Base-by-base conservation (phyloP, 2,797 vertebrate species). In the Sebastes flavidus region DNA sequence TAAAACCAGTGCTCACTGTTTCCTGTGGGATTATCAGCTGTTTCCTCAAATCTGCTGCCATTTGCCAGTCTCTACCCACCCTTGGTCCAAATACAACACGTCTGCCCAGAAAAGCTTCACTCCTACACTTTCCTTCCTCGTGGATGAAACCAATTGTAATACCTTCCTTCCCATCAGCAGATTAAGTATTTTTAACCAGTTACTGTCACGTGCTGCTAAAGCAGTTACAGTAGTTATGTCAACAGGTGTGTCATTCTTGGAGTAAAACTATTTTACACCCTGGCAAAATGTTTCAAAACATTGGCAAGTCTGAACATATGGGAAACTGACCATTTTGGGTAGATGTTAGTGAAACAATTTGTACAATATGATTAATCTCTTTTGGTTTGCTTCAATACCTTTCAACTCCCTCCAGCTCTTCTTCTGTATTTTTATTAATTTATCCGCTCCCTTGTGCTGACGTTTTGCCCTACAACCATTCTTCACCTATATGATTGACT, bases 1-100 rank as follows among this genome's bases (percentile, higher is more conserved):
- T 75, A 30, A 80, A 91, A 84, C 56, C 71, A 75, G 24, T 67
- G 69, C 71, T 90, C 82, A 78, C 46, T 69, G 72, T 93, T 92
- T 93, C 91, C 91, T 89, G 87, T 91, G 86, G 89, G 88, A 90
- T 89, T 85, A 88, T 92, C 88, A 89, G 85, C 81, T 90, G 89
- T 89, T 94, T 93, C 89, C 90, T 91, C 67, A 84, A 82, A 88
- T 85, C 79, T 81, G 20, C 65, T 61, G 73, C 67, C 29, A 71
- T 90, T 83, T 83, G 80, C 83, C 84, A 83, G 58, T 81, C 61
- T 74, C 69, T 87, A 78, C 86, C 86, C 72, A 3, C 80, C 72
- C 49, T 80, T 89, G 81, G 90, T 83, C 5, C 29, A n/a, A 32
- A 76, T 30, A 18, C 80, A 85, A 72, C 3, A 66, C 1, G 52